Conservation (phyloP, 2,888 invertebrate genomes). For the Protodeltote pygarga region DNA sequence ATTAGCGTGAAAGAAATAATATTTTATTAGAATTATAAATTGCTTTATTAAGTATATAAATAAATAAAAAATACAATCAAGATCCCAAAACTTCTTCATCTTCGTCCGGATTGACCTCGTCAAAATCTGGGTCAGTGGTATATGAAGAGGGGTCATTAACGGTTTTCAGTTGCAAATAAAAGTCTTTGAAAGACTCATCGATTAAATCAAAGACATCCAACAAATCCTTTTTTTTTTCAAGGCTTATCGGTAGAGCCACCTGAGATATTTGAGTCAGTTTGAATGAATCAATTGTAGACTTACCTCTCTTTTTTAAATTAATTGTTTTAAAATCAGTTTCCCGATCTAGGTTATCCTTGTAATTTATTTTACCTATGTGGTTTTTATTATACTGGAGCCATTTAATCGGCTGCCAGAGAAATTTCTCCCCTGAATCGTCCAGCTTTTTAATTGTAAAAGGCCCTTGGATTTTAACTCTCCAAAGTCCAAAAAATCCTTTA, state of each 20-base stretch:
- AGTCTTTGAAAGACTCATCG: constrained; percentile 5
- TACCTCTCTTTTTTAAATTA: constrained; percentile 9
- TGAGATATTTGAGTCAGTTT: constrained; percentile 4
- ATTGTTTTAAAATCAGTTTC: not conserved
- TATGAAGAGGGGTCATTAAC: not conserved
- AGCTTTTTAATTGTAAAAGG: constrained; percentile 2
- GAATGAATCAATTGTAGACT: not conserved
- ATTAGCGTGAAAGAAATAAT: too few species aligned
- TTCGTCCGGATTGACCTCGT: constrained; percentile 10
- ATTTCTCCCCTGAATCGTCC: not conserved
- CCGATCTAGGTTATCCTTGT: constrained; percentile 3
- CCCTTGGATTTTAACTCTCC: constrained; percentile 6
- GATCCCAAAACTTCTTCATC: constrained; percentile 1
- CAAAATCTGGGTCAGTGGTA: constrained; percentile 11
- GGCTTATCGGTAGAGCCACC: not conserved
- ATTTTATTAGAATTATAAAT: constrained; percentile 1
- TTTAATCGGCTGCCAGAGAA: constrained; percentile 1
- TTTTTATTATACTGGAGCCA: constrained; percentile 1
- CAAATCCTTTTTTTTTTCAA: constrained; percentile 13
- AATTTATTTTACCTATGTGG: constrained; percentile 1
- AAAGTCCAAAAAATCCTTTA: constrained; percentile 6
- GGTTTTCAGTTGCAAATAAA: constrained; percentile 6
- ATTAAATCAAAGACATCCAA: constrained; percentile 5
- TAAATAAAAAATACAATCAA: constrained; percentile 2
- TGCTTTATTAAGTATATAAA: constrained; percentile 2